phyloP scores from a whole-genome alignment of 1,140 invertebrate species.

The Drosophila fuyamai region DNA sequence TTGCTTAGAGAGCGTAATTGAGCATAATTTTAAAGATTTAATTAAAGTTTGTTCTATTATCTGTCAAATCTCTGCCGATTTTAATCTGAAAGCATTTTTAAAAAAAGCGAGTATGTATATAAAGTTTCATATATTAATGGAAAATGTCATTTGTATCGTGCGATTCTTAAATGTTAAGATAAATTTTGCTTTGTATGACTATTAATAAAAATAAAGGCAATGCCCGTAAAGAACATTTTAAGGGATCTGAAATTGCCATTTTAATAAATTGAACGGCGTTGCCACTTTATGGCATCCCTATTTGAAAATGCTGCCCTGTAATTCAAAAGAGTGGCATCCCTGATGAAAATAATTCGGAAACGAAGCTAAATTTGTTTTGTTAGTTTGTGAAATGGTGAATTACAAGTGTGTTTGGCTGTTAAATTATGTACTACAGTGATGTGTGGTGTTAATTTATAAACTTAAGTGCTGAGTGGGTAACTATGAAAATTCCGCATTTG shows the following conservation, averaged over 20 bases:
- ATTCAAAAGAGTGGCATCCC: conserved; percentile 33
- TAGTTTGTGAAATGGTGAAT: background rate
- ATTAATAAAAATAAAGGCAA: background rate
- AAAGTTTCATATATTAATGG: too few species aligned
- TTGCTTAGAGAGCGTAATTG: too few species aligned
- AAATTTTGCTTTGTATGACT: too few species aligned
- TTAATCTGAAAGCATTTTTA: too few species aligned
- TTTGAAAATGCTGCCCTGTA: conserved; percentile 12
- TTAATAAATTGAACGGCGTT: conserved; percentile 7
- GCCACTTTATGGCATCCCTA: conserved; percentile 13
- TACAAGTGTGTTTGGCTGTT: background rate
- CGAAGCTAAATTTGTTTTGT: conserved; percentile 41
- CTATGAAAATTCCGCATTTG: too few species aligned
- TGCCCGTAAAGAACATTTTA: background rate
- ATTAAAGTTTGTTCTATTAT: too few species aligned
- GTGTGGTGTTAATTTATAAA: background rate
- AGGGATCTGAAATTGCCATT: background rate
- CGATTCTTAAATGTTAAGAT: too few species aligned
- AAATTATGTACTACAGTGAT: conserved; percentile 1
- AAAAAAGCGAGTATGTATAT: too few species aligned
- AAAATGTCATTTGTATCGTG: too few species aligned
- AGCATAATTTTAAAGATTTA: too few species aligned
- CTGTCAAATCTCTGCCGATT: too few species aligned
- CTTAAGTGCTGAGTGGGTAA: too few species aligned
- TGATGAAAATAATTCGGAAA: background rate